Evolutionary conservation across 2,888 invertebrate genomes (phyloP).

Genomic region (Cheilosia soror): DNA sequence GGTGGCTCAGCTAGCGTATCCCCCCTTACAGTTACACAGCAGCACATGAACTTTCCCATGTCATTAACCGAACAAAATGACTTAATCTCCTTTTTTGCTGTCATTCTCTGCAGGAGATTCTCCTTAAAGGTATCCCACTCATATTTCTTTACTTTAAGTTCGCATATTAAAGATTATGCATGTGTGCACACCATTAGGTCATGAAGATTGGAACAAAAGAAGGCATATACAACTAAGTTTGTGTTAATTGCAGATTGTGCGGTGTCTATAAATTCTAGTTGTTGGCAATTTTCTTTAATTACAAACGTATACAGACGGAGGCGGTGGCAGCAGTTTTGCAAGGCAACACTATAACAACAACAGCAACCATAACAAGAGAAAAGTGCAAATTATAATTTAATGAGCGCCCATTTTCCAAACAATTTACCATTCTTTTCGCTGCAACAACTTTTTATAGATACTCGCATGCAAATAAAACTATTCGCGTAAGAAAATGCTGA

Average conservation of each 20-base stretch:
- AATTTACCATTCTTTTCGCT: conserved; percentile 57
- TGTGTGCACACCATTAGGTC: conserved; percentile 61
- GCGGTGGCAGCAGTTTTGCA: conserved; percentile 37
- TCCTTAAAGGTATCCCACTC: conserved; percentile 19
- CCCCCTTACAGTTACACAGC: conserved; percentile 44
- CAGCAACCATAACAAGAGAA: conserved; percentile 28
- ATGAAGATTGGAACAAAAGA: conserved; percentile 40
- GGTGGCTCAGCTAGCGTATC: conserved; percentile 2
- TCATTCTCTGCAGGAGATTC: conserved; percentile 38
- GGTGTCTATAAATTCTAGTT: conserved; percentile 63
- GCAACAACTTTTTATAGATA: conserved; percentile 32
- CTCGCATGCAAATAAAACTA: conserved; percentile 52
- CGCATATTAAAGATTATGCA: conserved; percentile 39
- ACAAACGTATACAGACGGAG: conserved; percentile 41
- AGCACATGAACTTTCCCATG: conserved; percentile 69
- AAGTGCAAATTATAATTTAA: conserved; percentile 72
- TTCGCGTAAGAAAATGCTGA: conserved; percentile 18
- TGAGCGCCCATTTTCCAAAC: conserved; percentile 71
- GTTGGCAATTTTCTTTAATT: conserved; percentile 67
- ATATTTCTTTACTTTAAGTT: conserved; percentile 43
- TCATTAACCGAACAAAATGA: conserved; percentile 71
- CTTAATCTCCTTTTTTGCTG: conserved; percentile 47
- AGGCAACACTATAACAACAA: conserved; percentile 38
- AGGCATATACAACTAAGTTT: conserved; percentile 16
- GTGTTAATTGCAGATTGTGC: conserved; percentile 61